Evolutionary conservation across 2,797 vertebrate species (phyloP), one percentile per base, ranked within the genome.

Genomic region (Phalanger gymnotis): DNA sequence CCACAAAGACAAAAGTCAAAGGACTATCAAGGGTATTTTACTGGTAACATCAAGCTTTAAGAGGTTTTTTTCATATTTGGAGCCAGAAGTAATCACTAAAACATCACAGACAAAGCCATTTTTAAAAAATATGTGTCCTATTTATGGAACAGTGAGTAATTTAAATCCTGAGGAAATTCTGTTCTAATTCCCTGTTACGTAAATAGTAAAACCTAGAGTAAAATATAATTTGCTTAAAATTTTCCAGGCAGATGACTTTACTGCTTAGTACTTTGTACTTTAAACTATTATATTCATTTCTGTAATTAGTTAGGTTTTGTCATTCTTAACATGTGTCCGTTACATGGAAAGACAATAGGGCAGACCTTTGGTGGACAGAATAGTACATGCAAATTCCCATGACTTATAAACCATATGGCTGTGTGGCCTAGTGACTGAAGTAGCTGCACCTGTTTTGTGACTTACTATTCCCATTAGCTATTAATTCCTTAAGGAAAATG

Each of bases 171-270:
- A 98, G 94, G 97, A 97, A 98, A 97, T 58, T 93, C 58, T 97
- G 90, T 96, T 97, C 34, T 96, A 98, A 98, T 95, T 95, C 94
- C 93, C 96, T 94, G 95, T 97, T 98, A 97, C 3, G 9, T 96
- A 98, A 98, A 97, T 96, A 97, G 96, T 95, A 96, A 97, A 96
- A 95, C 93, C 97, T 97, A 97, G 96, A 98, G 94, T 95, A 97
- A 97, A 98, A 97, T 92, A 96, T 92, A 97, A 98, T 97, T 98
- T 97, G 97, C 96, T 98, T 97, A 91, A 97, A 97, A 96, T 96
- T 97, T 96, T 94, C 94, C 95, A 95, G 94, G 97, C 97, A 98
- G 97, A 98, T 96, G 97, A 96, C 96, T 98, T 97, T 97, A 97
- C 73, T 96, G 94, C 96, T 97, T 93, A 94, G 89, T 90, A 93